Evolutionary conservation across 2,888 invertebrate genomes (phyloP).

Genomic region (Argyra leucocephala): DNA sequence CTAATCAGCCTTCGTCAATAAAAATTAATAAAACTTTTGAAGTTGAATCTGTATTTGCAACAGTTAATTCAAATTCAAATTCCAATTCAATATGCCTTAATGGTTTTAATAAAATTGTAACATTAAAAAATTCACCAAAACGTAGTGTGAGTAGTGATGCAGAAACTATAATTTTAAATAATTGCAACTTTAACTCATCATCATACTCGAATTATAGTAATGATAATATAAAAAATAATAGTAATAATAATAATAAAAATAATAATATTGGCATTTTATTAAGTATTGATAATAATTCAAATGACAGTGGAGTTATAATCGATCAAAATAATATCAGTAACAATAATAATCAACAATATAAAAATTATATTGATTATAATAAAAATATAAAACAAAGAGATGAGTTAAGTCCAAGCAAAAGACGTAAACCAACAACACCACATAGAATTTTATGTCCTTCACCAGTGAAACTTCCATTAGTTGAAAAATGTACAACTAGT

Average conservation of each 20-base stretch:
- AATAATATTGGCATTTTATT: constrained; percentile 21
- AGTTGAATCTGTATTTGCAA: constrained; percentile 37
- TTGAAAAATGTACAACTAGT: constrained; percentile 20
- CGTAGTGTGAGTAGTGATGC: constrained; percentile 14
- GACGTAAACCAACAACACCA: constrained; percentile 47
- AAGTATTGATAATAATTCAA: constrained; percentile 41
- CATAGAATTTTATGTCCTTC: constrained; percentile 50
- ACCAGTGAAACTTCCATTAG: constrained; percentile 33
- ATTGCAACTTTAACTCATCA: constrained; percentile 16
- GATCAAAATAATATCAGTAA: constrained; percentile 23
- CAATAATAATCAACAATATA: constrained; percentile 15
- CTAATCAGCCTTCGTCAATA: constrained; percentile 41
- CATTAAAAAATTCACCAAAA: constrained; percentile 31
- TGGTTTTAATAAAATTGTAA: constrained; percentile 40
- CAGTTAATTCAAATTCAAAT: constrained; percentile 26
- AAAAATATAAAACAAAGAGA: constrained; percentile 11
- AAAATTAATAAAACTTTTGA: constrained; percentile 41
- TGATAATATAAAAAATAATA: not conserved
- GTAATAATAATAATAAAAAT: not conserved
- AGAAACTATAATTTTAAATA: constrained; percentile 3
- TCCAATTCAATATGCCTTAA: constrained; percentile 20
- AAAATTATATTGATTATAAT: constrained; percentile 11
- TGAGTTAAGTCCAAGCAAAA: constrained; percentile 26
- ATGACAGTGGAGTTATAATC: constrained; percentile 43
- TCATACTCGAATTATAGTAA: not conserved